phyloP scores from a whole-genome alignment of 2,113 vertebrate genomes.

The Larimichthys polyactis region DNA sequence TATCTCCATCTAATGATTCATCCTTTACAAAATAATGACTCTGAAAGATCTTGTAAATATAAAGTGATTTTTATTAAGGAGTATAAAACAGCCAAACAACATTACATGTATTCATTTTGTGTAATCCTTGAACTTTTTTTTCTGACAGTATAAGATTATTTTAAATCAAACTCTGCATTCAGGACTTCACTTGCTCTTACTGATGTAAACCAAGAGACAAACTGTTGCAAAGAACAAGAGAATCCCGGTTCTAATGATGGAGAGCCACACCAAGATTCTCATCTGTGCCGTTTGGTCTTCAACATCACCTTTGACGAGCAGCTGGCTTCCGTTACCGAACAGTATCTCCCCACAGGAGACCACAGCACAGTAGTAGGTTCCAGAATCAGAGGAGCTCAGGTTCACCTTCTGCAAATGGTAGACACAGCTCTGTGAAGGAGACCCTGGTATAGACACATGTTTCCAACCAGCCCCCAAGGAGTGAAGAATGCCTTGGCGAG shows the following conservation, averaged over 20 bases:
- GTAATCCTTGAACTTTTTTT: neutral
- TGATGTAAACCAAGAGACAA: conserved; percentile 7
- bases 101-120: neutral
- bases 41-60: too few species aligned
- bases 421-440: conserved; percentile 48
- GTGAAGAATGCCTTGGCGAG: conserved; percentile 60
- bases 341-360: conserved; percentile 65
- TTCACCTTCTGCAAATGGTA: conserved; percentile 58
- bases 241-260: conserved; percentile 34
- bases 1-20: neutral
- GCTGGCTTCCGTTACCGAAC: conserved; percentile 58
- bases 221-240: conserved; percentile 18
- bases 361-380: conserved; percentile 65
- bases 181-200: neutral
- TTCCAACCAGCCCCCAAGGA: conserved; percentile 17
- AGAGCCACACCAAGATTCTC: conserved; percentile 42
- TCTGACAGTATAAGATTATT: too few species aligned
- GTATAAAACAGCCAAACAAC: neutral
- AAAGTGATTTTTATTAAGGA: neutral
- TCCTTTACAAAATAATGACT: neutral
- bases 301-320: neutral
- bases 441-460: neutral
- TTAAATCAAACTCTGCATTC: neutral
- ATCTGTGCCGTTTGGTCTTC: conserved; percentile 7
- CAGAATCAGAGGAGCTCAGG: conserved; percentile 47